Evolutionary conservation across 2,888 invertebrate genomes (phyloP).

Genomic region (Brachyopa scutellaris): DNA sequence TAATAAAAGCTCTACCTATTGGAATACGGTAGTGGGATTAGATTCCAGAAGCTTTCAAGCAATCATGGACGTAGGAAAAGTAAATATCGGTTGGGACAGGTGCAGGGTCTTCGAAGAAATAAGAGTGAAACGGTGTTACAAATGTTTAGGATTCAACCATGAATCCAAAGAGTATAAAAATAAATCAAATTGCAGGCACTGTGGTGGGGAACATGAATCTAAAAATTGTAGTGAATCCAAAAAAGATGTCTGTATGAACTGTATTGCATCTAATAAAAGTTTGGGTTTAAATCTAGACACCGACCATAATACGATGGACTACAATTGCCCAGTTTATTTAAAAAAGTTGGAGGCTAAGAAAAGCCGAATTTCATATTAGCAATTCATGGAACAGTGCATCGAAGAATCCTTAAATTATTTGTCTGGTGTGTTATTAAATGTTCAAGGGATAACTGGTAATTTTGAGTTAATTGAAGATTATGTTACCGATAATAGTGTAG

Average conservation of each 20-base stretch:
- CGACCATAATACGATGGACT: slow-evolving; percentile 11
- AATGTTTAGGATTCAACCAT: slow-evolving; percentile 4
- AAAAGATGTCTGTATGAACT: background rate
- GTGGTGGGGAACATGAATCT: background rate
- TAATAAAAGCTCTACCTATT: too few relatives aligned
- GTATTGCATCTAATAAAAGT: background rate
- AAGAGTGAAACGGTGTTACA: background rate
- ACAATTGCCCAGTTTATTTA: too few relatives aligned
- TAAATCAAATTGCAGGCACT: background rate
- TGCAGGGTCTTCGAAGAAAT: slow-evolving; percentile 1
- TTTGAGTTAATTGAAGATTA: too few relatives aligned
- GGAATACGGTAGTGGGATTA: too few relatives aligned
- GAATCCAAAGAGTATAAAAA: background rate
- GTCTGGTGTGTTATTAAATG: too few relatives aligned
- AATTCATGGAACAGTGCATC: too few relatives aligned
- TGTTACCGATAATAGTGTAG: too few relatives aligned
- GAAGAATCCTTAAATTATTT: too few relatives aligned
- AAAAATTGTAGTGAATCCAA: background rate
- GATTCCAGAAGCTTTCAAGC: background rate
- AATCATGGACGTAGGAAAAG: slow-evolving; percentile 4
- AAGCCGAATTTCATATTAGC: too few relatives aligned
- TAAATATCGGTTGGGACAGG: slow-evolving; percentile 1
- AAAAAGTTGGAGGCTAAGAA: too few relatives aligned
- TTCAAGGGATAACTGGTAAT: too few relatives aligned
- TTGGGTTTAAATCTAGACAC: background rate